These are phyloP conservation scores for Amazona vittata DNA, from an alignment of 2,113 vertebrate species.

Conservation along the genomic window DNA sequence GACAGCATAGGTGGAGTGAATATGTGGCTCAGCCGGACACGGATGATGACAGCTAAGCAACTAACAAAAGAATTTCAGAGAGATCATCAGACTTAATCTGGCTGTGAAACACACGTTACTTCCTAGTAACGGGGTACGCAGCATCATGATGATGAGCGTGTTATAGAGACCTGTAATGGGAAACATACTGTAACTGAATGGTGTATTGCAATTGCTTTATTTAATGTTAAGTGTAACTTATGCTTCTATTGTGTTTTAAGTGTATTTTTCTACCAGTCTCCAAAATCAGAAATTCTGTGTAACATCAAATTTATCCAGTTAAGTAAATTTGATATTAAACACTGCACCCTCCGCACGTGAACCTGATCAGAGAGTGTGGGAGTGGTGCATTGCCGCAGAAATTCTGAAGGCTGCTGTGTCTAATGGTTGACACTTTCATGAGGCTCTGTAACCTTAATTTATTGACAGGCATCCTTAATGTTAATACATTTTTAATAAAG, in stretches of 20 bases:
- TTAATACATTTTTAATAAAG: neutral
- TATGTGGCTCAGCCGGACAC: neutral
- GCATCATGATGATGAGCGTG: neutral
- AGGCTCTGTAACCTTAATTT: neutral
- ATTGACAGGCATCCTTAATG: neutral
- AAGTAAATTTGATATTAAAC: neutral
- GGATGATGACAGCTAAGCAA: neutral
- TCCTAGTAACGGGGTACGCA: neutral
- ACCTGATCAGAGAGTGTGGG: neutral
- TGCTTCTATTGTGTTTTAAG: neutral
- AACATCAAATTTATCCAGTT: neutral
- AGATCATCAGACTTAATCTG: neutral
- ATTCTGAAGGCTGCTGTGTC: neutral
- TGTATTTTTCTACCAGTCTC: neutral
- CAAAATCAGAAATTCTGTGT: neutral
- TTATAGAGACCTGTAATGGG: accelerated
- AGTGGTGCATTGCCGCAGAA: neutral
- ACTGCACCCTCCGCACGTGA: accelerated
- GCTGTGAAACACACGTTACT: accelerated
- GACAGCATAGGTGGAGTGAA: neutral
- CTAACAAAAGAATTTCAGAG: neutral
- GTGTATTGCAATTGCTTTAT: neutral
- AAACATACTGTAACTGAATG: neutral
- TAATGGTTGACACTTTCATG: neutral
- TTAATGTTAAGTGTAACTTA: neutral